A percentile compares a stretch with the other conserved stretches of the same genome.
Conservation (phyloP, 2,888 invertebrate genomes). For the Liopterus haemorrhoidalis region DNA sequence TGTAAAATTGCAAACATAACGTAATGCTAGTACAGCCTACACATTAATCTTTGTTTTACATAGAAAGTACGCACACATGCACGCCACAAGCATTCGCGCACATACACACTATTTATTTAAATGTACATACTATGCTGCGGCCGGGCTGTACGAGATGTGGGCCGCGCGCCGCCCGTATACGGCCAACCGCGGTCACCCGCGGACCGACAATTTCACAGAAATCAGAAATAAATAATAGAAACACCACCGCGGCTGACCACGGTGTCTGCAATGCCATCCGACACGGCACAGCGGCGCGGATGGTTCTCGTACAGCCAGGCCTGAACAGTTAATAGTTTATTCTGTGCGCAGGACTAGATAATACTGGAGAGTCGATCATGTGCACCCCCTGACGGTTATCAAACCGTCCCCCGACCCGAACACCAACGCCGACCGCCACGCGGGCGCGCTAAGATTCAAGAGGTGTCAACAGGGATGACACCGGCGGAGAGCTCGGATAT, state of each 20-base stretch:
- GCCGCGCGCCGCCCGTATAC: slow-evolving; percentile 27
- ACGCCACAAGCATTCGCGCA: slow-evolving; percentile 28
- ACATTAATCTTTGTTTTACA: slow-evolving; percentile 35
- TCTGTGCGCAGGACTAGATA: slow-evolving; percentile 57
- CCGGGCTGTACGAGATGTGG: too few species aligned
- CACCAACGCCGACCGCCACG: slow-evolving; percentile 16
- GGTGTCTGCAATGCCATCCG: slow-evolving; percentile 24
- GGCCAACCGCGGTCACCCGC: slow-evolving; percentile 20
- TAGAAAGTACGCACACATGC: slow-evolving; percentile 33
- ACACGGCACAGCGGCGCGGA: slow-evolving; percentile 25
- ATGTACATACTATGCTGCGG: too few species aligned
- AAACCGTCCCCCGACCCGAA: too few species aligned
- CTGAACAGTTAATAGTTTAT: too few species aligned
- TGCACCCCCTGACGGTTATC: slow-evolving; percentile 14
- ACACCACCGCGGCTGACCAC: slow-evolving; percentile 22
- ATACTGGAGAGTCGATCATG: slow-evolving; percentile 54
- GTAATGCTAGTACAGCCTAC: slow-evolving; percentile 35
- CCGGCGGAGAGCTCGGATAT: too few species aligned
- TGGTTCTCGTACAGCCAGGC: too few species aligned
- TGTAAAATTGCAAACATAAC: slow-evolving; percentile 15
- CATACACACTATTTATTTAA: slow-evolving; percentile 29
- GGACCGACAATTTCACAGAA: slow-evolving; percentile 28
- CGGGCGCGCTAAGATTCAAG: slow-evolving; percentile 11
- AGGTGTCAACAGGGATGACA: too few species aligned
- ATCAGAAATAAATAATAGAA: slow-evolving; percentile 27